Evolutionary conservation across 2,797 vertebrate species (phyloP).

Genomic region (Spinus olivaceus): DNA sequence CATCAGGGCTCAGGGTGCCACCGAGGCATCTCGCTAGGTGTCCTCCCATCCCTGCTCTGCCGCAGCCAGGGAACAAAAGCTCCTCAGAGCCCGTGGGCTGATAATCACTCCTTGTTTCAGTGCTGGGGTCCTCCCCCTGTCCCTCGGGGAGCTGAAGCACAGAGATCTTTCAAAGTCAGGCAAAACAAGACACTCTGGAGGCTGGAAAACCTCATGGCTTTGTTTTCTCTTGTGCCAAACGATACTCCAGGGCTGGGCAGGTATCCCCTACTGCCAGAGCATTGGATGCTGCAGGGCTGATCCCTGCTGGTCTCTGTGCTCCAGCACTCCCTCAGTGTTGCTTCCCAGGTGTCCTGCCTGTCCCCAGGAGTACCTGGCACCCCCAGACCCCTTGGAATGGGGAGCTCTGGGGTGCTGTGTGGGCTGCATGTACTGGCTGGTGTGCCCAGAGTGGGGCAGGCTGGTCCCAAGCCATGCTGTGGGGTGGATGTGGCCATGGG

Average conservation of each 20-base stretch:
- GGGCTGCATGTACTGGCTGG: not conserved
- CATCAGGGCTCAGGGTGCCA: not conserved
- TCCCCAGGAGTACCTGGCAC: not conserved
- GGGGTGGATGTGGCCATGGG: not conserved
- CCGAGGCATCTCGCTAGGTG: slow-evolving; percentile 65
- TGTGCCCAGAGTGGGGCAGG: not conserved
- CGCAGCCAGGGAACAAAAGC: slow-evolving; percentile 39
- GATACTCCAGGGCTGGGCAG: not conserved
- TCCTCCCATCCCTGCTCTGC: slow-evolving; percentile 44
- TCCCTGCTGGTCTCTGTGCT: not conserved
- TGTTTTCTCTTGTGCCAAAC: not conserved
- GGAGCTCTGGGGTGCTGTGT: not conserved
- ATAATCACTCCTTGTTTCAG: slow-evolving; percentile 56
- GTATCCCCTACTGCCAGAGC: accelerated
- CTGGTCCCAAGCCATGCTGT: not conserved
- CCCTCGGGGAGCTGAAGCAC: not conserved
- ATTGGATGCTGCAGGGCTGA: not conserved
- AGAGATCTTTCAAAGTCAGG: not conserved
- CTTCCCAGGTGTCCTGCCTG: not conserved
- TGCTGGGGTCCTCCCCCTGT: not conserved
- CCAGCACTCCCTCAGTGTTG: not conserved
- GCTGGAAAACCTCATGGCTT: not conserved
- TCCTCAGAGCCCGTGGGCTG: not conserved
- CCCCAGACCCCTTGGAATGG: not conserved
- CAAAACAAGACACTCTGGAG: not conserved